phyloP scores from a whole-genome alignment of 2,113 vertebrate species.

The Rhadina sibilatrix region DNA sequence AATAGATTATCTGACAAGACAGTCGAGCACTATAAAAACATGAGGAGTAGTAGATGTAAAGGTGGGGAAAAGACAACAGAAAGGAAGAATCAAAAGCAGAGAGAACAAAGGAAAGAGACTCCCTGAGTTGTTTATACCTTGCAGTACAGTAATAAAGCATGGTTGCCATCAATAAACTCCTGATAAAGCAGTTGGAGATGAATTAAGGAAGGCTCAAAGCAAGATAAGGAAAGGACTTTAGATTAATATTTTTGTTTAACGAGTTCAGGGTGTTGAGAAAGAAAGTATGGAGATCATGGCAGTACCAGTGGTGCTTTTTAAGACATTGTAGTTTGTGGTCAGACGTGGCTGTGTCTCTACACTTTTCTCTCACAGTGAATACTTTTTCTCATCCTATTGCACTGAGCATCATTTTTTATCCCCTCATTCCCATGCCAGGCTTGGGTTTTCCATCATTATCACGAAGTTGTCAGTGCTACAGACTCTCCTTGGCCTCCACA shows the following conservation, averaged over 20 bases:
- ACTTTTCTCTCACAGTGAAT: neutral
- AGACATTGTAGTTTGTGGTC: rapidly evolving
- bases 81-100: neutral
- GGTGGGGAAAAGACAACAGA: neutral
- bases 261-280: neutral
- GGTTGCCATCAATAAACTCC: neutral
- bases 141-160: neutral
- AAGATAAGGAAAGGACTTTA: neutral
- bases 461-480: neutral
- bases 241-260: neutral
- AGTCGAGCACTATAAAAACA: neutral
- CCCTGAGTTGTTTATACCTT: neutral
- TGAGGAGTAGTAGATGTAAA: neutral
- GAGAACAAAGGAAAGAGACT: slow-evolving; percentile 14
- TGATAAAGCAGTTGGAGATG: neutral
- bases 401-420: neutral
- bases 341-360: rapidly evolving
- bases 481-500: neutral
- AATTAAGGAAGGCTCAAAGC: neutral
- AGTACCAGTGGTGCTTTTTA: neutral
- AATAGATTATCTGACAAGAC: neutral
- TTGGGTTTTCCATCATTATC: neutral
- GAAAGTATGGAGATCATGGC: neutral
- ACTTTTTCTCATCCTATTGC: neutral
- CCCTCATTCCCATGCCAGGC: neutral